Conservation (phyloP, 2,888 invertebrate species). For the Molorchus minor region DNA sequence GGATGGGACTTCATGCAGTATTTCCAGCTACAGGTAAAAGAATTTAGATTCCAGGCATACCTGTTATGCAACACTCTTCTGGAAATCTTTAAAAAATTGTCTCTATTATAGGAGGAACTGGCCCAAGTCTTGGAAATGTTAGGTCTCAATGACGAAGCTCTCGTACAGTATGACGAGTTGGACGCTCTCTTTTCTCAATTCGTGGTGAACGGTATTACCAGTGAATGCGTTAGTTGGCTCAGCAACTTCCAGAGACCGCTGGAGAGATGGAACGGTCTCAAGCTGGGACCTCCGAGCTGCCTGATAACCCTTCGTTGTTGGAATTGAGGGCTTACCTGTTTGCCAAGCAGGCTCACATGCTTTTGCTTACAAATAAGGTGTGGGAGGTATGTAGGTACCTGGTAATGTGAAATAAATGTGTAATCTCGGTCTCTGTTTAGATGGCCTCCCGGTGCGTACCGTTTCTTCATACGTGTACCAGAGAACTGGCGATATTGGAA, state of each 20-base stretch:
- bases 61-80: too few species aligned
- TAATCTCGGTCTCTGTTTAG: slow-evolving; percentile 60
- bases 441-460: slow-evolving; percentile 89
- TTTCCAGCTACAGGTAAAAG: slow-evolving; percentile 85
- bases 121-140: slow-evolving; percentile 95
- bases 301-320: slow-evolving; percentile 76
- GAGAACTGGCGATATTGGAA: slow-evolving; percentile 84
- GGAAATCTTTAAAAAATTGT: too few species aligned
- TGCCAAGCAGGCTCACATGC: slow-evolving; percentile 89
- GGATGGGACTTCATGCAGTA: slow-evolving; percentile 96
- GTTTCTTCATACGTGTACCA: slow-evolving; percentile 88
- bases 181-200: slow-evolving; percentile 97
- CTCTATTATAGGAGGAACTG: slow-evolving; percentile 92
- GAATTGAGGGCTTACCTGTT: slow-evolving; percentile 95
- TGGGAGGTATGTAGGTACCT: slow-evolving; percentile 73
- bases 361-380: slow-evolving; percentile 76
- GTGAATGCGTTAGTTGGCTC: slow-evolving; percentile 86
- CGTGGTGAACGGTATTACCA: slow-evolving; percentile 83
- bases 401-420: neutral
- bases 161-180: slow-evolving; percentile 96
- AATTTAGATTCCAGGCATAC: neutral
- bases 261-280: slow-evolving; percentile 86
- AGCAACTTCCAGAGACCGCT: slow-evolving; percentile 81
- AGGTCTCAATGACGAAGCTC: slow-evolving; percentile 90
- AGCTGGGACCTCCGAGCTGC: slow-evolving; percentile 71